Percentiles rank a stretch among this genome's conserved stretches.
phyloP scores from a whole-genome alignment of 2,113 vertebrate genomes.

The Zeus faber region DNA sequence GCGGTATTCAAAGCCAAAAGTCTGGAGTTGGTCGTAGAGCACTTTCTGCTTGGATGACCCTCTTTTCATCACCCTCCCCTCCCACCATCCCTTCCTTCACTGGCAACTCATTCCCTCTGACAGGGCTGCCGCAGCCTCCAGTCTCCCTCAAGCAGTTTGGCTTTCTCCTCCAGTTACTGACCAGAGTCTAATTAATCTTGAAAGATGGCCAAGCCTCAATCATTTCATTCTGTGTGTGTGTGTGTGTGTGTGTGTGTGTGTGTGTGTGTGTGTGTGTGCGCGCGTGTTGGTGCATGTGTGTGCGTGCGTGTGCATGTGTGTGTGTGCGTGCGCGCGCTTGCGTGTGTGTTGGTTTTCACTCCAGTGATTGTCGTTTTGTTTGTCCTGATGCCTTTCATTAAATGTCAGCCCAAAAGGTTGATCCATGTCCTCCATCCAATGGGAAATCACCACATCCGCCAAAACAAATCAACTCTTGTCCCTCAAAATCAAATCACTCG shows the following conservation, averaged over 20 bases:
- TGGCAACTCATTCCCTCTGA: constrained; percentile 37
- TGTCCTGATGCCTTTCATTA: constrained; percentile 42
- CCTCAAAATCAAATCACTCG: constrained; percentile 20
- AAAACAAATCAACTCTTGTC: constrained; percentile 22
- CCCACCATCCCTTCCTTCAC: constrained; percentile 7
- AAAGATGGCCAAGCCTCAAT: constrained; percentile 44
- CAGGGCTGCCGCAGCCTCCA: constrained; percentile 24
- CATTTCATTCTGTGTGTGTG: background rate
- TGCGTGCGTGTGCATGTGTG: background rate
- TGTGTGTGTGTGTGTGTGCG: constrained; percentile 1
- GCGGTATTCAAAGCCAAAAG: constrained; percentile 7
- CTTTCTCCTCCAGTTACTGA: constrained; percentile 45
- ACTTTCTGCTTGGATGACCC: constrained; percentile 22
- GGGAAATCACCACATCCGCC: constrained; percentile 27
- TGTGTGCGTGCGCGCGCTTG: constrained; percentile 18
- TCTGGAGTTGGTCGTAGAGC: background rate
- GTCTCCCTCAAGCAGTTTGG: constrained; percentile 43
- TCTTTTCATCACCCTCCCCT: constrained; percentile 25
- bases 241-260: background rate
- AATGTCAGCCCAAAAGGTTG: constrained; percentile 61
- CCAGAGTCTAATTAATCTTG: constrained; percentile 46
- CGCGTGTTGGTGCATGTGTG: too few relatives aligned
- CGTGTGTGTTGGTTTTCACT: constrained; percentile 19
- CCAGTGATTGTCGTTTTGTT: constrained; percentile 35
- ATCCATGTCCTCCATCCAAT: constrained; percentile 22